phyloP scores from a whole-genome alignment of 2,888 invertebrate genomes.

The Cataglyphis cursor region DNA sequence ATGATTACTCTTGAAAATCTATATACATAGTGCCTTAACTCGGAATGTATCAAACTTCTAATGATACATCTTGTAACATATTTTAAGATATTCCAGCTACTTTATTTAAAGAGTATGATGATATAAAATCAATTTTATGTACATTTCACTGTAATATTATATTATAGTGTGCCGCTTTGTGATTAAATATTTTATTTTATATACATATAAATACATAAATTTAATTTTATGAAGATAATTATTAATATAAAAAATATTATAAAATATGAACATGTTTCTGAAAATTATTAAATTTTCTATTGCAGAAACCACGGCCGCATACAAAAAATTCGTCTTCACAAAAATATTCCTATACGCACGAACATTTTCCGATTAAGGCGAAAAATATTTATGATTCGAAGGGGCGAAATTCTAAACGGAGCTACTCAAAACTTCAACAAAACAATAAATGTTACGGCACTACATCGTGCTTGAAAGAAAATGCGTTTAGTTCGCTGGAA shows the following conservation, averaged over 20 bases:
- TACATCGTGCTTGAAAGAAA: constrained; percentile 68
- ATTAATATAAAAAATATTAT: constrained; percentile 7
- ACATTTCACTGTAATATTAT: not conserved
- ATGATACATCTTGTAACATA: not conserved
- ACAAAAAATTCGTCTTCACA: constrained; percentile 72
- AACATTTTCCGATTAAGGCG: constrained; percentile 66
- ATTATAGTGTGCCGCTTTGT: not conserved
- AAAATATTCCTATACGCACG: constrained; percentile 68
- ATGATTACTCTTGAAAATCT: not conserved
- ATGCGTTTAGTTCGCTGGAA: constrained; percentile 79
- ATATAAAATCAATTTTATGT: not conserved
- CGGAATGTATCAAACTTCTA: not conserved
- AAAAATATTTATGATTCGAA: constrained; percentile 77
- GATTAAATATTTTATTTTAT: constrained; percentile 16
- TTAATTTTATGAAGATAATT: constrained; percentile 5
- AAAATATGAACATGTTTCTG: not conserved
- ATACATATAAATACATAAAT: not conserved
- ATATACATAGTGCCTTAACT: not conserved
- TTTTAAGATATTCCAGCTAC: not conserved
- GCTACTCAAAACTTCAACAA: constrained; percentile 61
- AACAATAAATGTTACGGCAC: constrained; percentile 56
- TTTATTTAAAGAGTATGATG: not conserved
- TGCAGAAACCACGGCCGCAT: constrained; percentile 79
- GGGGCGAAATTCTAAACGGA: constrained; percentile 67
- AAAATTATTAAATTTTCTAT: constrained; percentile 16